Conservation (phyloP, 2,888 invertebrate genomes). For the Stictocephala bisonia region DNA sequence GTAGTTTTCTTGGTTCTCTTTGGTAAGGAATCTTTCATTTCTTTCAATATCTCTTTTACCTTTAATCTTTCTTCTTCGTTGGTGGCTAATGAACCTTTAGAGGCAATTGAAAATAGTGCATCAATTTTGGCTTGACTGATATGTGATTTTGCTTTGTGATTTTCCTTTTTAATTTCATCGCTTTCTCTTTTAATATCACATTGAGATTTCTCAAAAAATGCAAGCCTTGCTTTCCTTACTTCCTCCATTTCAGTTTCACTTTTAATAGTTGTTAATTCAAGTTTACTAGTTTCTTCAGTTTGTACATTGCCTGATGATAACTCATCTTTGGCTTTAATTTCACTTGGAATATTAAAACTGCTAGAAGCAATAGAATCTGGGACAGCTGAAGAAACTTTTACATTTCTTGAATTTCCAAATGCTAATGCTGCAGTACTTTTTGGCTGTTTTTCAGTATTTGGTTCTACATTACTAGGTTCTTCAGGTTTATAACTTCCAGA, state of each 20-base stretch:
- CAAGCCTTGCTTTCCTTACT: conserved; percentile 63
- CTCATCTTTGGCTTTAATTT: too few relatives aligned
- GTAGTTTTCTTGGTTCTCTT: conserved; percentile 64
- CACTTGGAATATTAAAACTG: too few relatives aligned
- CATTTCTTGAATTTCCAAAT: too few relatives aligned
- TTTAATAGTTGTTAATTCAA: too few relatives aligned
- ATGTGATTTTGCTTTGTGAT: neutral
- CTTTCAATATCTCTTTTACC: conserved; percentile 78
- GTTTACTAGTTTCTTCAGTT: too few relatives aligned
- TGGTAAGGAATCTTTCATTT: conserved; percentile 81
- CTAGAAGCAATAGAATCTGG: too few relatives aligned
- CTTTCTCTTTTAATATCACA: conserved; percentile 15
- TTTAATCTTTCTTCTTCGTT: conserved; percentile 57
- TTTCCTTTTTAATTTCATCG: neutral
- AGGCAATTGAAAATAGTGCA: conserved; percentile 19
- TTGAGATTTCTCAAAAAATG: conserved; percentile 61
- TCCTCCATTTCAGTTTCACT: conserved; percentile 59
- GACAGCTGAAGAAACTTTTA: too few relatives aligned
- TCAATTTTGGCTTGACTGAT: conserved; percentile 16
- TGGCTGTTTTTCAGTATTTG: too few relatives aligned
- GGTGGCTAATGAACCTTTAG: conserved; percentile 43
- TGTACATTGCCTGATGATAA: too few relatives aligned
- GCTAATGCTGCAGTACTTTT: too few relatives aligned
- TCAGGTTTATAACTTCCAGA: neutral
- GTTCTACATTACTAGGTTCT: neutral